Percentiles rank a stretch among this genome's conserved stretches.
Evolutionary conservation across 2,888 invertebrate genomes (phyloP).

Genomic region (Ornithoptera alexandrae): DNA sequence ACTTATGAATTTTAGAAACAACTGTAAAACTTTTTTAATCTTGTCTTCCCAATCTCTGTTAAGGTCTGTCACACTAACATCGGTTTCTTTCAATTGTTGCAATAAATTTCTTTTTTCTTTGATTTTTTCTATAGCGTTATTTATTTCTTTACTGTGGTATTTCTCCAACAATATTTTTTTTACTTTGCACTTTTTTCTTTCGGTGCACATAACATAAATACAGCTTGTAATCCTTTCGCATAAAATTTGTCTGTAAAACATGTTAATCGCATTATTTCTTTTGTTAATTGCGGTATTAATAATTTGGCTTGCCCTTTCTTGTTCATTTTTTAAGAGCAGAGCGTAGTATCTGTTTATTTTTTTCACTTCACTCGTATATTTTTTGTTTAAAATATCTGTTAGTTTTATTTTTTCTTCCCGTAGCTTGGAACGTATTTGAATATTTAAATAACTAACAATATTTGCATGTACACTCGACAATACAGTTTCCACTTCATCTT

Average conservation of each 20-base stretch:
- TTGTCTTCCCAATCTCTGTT: conserved; percentile 66
- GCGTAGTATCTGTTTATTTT: conserved; percentile 64
- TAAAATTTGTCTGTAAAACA: conserved; percentile 59
- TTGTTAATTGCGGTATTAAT: conserved; percentile 52
- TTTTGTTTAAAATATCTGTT: conserved; percentile 47
- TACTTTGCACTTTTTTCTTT: conserved; percentile 69
- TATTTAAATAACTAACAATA: conserved; percentile 56
- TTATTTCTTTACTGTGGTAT: conserved; percentile 51
- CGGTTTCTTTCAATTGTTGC: conserved; percentile 46
- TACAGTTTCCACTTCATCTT: conserved; percentile 50
- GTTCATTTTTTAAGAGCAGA: conserved; percentile 58
- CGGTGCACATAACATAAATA: conserved; percentile 69
- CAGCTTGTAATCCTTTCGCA: conserved; percentile 60
- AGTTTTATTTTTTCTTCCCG: conserved; percentile 49
- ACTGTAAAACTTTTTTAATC: conserved; percentile 59
- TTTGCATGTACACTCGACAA: conserved; percentile 49
- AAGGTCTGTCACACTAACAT: conserved; percentile 49
- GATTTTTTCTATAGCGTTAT: conserved; percentile 53
- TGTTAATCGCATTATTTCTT: conserved; percentile 61
- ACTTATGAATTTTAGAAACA: conserved; percentile 69
- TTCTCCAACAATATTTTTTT: conserved; percentile 60
- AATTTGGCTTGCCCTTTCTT: conserved; percentile 46
- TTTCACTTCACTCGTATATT: conserved; percentile 48
- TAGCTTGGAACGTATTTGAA: conserved; percentile 56
- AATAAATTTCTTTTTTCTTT: conserved; percentile 51